Conservation (phyloP, 2,888 invertebrate genomes). For the Schizaphis graminum region DNA sequence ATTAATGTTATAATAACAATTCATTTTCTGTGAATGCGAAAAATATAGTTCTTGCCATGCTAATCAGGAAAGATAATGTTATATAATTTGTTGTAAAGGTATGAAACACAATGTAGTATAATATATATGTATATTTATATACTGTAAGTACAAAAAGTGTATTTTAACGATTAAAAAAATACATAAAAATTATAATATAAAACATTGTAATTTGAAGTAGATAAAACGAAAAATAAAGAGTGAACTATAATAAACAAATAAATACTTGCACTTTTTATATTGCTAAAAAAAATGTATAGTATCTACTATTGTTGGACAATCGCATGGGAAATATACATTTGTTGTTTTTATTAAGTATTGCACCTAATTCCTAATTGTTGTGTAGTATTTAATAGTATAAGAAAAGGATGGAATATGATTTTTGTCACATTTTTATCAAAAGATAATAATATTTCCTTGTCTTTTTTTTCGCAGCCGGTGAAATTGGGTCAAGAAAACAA, state of each 20-base stretch:
- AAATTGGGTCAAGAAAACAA: not conserved
- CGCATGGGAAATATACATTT: not conserved
- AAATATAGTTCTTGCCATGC: not conserved
- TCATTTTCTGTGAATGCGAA: not conserved
- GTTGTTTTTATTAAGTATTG: not conserved
- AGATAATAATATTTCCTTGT: not conserved
- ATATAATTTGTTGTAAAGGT: not conserved
- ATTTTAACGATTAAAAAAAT: not conserved
- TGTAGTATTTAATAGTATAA: not conserved
- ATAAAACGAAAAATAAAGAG: not conserved
- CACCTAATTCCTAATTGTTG: not conserved
- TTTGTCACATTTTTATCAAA: not conserved
- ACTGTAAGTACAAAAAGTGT: not conserved
- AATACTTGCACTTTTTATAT: not conserved
- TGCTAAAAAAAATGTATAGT: not conserved
- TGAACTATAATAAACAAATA: not conserved
- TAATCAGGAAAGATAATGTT: not conserved
- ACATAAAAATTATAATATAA: not conserved
- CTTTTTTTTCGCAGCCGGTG: conserved; percentile 11
- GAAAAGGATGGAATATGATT: not conserved
- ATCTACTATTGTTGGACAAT: not conserved
- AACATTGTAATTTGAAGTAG: not conserved
- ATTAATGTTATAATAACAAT: not conserved
- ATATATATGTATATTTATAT: not conserved
- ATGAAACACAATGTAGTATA: not conserved